Evolutionary conservation across 2,113 vertebrate species (phyloP).

Genomic region (Periophthalmodon schlosseri): DNA sequence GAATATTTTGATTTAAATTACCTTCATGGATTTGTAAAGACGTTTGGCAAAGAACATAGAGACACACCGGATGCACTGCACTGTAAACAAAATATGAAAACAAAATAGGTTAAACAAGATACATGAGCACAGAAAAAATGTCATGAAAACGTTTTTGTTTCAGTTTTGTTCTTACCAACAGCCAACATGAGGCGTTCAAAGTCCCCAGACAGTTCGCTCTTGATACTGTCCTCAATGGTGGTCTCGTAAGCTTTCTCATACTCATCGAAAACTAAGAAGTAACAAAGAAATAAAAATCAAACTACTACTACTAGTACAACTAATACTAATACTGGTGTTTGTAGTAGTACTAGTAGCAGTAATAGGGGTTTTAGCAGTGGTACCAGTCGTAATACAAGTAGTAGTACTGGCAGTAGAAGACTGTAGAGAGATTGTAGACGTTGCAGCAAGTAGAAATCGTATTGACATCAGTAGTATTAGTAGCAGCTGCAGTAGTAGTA

Average conservation of each 20-base stretch:
- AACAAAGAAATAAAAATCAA: not conserved
- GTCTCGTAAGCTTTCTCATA: constrained; percentile 88
- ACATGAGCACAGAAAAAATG: not conserved
- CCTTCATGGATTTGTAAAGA: constrained; percentile 98
- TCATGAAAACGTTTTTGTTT: not conserved
- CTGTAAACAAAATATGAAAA: constrained; percentile 62
- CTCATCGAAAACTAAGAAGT: constrained; percentile 87
- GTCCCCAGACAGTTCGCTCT: constrained; percentile 92
- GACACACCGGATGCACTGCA: constrained; percentile 87
- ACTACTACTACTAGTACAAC: not conserved
- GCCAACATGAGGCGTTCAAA: constrained; percentile 96
- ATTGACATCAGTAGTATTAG: too few relatives aligned
- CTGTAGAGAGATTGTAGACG: too few relatives aligned
- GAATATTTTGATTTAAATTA: constrained; percentile 52
- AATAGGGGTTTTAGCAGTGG: not conserved
- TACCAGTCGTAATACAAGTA: not conserved
- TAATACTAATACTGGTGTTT: not conserved
- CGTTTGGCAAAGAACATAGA: constrained; percentile 90
- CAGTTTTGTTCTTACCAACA: constrained; percentile 79
- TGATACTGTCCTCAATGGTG: constrained; percentile 91
- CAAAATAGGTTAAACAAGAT: not conserved
- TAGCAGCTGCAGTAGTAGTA: too few relatives aligned
- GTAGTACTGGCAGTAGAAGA: not conserved
- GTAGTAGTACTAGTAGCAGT: not conserved
- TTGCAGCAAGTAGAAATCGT: too few relatives aligned